A percentile compares a stretch with the other conserved stretches of the same genome.
Conservation (phyloP, 2,888 invertebrate genomes). For the Mechanitis mazaeus region DNA sequence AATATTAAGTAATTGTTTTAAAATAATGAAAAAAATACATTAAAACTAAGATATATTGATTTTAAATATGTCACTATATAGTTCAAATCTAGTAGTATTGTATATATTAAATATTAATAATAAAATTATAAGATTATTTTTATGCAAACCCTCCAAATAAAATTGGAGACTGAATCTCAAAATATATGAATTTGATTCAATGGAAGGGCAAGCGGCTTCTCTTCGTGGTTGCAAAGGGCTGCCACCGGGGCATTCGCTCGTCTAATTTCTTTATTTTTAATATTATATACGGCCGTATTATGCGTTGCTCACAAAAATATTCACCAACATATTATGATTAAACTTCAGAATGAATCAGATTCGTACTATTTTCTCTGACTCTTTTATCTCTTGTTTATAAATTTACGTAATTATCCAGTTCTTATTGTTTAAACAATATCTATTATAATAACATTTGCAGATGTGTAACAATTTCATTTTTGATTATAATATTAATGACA, state of each 20-base stretch:
- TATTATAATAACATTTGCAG: no score
- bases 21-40: no score
- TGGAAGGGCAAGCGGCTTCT: conserved; percentile 74
- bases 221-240: conserved; percentile 71
- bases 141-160: conserved; percentile 63
- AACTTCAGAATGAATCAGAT: conserved; percentile 9
- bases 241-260: conserved; percentile 65
- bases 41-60: no score
- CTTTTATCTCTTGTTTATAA: no score
- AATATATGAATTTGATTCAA: conserved; percentile 78
- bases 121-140: conserved; percentile 25
- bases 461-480: no score
- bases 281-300: conserved; percentile 62
- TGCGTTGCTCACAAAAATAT: conserved; percentile 51
- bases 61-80: no score
- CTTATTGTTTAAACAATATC: no score
- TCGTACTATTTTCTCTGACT: not conserved
- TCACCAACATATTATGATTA: conserved; percentile 52
- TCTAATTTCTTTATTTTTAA: conserved; percentile 59
- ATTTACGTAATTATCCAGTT: no score
- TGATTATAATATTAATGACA: no score
- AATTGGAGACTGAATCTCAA: conserved; percentile 77
- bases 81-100: not conserved
- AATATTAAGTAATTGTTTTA: no score
- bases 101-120: conserved; percentile 5